Evolutionary conservation across 2,797 vertebrate genomes (phyloP), one percentile per base, ranked within the genome.

Genomic region (Salarias fasciatus): DNA sequence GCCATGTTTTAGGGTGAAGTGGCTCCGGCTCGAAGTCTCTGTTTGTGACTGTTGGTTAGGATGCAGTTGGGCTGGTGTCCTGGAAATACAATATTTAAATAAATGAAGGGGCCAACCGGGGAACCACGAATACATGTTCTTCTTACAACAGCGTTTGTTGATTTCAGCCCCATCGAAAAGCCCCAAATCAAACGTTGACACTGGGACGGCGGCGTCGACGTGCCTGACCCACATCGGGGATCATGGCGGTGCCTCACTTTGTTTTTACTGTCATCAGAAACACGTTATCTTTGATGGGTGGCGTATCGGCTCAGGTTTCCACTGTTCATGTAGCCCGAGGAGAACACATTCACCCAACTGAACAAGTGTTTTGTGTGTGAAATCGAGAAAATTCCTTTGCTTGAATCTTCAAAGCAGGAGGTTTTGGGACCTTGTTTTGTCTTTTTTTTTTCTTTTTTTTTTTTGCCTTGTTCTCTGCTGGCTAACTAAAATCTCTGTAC

Each of bases 1-100:
- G 87, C 90, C 86, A 77, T 86, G 67, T 83, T 52, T n/a, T 65
- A 60, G 67, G 68, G 58, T 61, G 60, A 45, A 68, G 60, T 52
- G 47, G 68, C 10, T 69, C 57, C 67, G 61, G 75, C 61, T 73
- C 75, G n/a, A n/a, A n/a, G n/a, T n/a, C n/a, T n/a, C n/a, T n/a
- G n/a, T n/a, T n/a, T n/a, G n/a, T n/a, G n/a, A n/a, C n/a, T 76
- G 73, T 72, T 82, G 42, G 82, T 75, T 78, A 54, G 14, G 42
- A 53, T 60, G 79, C 47, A 55, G 52, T 63, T 82, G 12, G 45
- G 79, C 68, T 66, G 15, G n/a, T 63, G 68, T 55, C 61, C 74
- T 56, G 30, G 41, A 63, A 59, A 54, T 6, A 35, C 33, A 2
- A 35, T 35, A 6, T 64, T 40, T 8, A 53, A 65, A 67, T 8